A percentile compares a stretch with the other conserved stretches of the same genome.
These are phyloP conservation scores for Fistularia tabacaria DNA, from an alignment of 2,797 vertebrate genomes.

Conservation along the genomic window DNA sequence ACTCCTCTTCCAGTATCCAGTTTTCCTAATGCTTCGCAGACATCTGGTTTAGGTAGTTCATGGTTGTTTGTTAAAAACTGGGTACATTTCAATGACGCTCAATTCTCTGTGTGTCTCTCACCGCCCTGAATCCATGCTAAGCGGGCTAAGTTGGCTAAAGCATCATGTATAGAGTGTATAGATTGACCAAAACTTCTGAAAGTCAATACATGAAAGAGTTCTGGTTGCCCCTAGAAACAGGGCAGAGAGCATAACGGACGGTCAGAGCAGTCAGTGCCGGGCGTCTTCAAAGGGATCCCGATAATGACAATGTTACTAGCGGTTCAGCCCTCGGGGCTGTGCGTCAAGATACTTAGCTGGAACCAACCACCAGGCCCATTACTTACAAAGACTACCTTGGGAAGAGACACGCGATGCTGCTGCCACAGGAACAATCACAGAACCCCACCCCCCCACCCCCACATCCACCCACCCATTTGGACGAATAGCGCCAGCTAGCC, in stretches of 20 bases:
- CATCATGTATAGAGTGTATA: too few species aligned
- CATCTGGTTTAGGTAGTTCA: too few species aligned
- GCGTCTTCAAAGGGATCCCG: constrained; percentile 49
- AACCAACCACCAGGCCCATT: constrained; percentile 57
- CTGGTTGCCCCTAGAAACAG: constrained; percentile 9
- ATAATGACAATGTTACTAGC: constrained; percentile 50
- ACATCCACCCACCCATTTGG: constrained; percentile 21
- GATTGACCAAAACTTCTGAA: too few species aligned
- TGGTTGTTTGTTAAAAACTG: too few species aligned
- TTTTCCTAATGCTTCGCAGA: too few species aligned
- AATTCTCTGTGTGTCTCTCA: too few species aligned
- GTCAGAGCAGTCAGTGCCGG: constrained; percentile 25
- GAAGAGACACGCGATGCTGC: constrained; percentile 48
- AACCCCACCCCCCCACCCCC: too few species aligned
- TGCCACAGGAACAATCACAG: constrained; percentile 29
- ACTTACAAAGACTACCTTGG: constrained; percentile 52
- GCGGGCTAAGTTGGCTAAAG: too few species aligned
- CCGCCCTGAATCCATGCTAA: too few species aligned
- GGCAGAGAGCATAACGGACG: constrained; percentile 32
- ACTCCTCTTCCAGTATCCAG: too few species aligned
- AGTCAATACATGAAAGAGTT: constrained; percentile 16
- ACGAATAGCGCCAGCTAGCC: constrained; percentile 35
- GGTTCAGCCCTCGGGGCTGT: constrained; percentile 41
- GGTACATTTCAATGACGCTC: too few species aligned
- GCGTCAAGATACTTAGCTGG: constrained; percentile 51